phyloP scores from a whole-genome alignment of 2,888 invertebrate genomes.

The Tigriopus californicus region DNA sequence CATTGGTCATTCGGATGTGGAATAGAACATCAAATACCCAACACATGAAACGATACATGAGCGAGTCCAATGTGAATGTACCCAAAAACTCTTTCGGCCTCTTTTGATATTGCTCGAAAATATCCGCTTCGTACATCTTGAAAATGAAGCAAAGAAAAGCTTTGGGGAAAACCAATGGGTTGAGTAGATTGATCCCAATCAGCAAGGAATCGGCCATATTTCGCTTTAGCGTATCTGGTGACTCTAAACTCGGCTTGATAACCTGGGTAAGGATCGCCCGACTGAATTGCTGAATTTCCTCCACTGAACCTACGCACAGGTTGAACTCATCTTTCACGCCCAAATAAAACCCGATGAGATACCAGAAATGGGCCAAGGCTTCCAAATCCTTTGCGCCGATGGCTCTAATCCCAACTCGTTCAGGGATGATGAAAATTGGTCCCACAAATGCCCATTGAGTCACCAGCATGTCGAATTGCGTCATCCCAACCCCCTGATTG shows the following conservation, averaged over 20 bases:
- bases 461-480: slow-evolving; percentile 34
- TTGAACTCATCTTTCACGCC: slow-evolving; percentile 59
- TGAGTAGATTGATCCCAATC: background rate
- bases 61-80: too few relatives aligned
- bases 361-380: slow-evolving; percentile 63
- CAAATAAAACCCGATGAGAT: slow-evolving; percentile 54
- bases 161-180: background rate
- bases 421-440: slow-evolving; percentile 31
- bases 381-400: slow-evolving; percentile 44
- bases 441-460: slow-evolving; percentile 37
- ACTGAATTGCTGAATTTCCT: slow-evolving; percentile 24
- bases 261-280: slow-evolving; percentile 23
- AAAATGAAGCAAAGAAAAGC: background rate
- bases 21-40: too few relatives aligned
- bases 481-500: slow-evolving; percentile 25
- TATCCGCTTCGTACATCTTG: too few relatives aligned
- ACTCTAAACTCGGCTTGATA: slow-evolving; percentile 25
- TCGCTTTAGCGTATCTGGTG: background rate
- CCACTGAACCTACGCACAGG: slow-evolving; percentile 27
- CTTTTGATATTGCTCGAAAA: too few relatives aligned
- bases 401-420: slow-evolving; percentile 43
- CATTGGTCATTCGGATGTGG: too few relatives aligned
- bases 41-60: too few relatives aligned
- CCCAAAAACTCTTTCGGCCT: too few relatives aligned
- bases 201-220: background rate